phyloP scores from a whole-genome alignment of 2,797 vertebrate species.

The Telmatherina bonti region DNA sequence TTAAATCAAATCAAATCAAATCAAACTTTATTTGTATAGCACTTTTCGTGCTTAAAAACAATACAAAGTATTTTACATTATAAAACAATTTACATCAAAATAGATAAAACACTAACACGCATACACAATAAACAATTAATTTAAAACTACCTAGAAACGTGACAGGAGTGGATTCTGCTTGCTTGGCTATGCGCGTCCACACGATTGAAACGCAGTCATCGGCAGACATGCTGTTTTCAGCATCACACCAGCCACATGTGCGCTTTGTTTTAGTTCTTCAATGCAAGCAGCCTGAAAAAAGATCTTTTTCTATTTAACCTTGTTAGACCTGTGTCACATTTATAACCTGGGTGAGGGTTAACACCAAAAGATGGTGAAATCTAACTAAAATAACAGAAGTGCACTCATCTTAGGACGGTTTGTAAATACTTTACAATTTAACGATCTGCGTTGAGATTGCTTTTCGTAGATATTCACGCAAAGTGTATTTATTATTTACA shows the following conservation, averaged over 20 bases:
- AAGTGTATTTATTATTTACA: not conserved
- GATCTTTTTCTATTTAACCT: not conserved
- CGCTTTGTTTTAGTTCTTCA: conserved; percentile 49
- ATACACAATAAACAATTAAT: no score
- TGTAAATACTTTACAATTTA: not conserved
- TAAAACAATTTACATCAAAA: no score
- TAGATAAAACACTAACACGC: no score
- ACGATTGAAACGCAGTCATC: no score
- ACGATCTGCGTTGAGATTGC: not conserved
- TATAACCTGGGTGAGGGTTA: not conserved
- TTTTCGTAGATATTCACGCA: not conserved
- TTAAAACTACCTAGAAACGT: no score
- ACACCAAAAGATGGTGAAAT: not conserved
- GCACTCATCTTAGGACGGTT: not conserved
- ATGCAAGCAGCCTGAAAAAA: not conserved
- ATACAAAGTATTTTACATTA: no score
- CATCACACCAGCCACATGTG: conserved; percentile 46
- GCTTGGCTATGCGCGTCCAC: no score
- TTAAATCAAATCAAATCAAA: no score
- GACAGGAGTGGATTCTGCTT: no score
- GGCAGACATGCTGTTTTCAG: no score
- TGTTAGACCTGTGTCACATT: not conserved
- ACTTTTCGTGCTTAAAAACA: no score
- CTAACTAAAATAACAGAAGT: not conserved
- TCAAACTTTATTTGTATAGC: no score